Conservation (phyloP, 2,113 vertebrate species). For the Myrmecophaga tridactyla region DNA sequence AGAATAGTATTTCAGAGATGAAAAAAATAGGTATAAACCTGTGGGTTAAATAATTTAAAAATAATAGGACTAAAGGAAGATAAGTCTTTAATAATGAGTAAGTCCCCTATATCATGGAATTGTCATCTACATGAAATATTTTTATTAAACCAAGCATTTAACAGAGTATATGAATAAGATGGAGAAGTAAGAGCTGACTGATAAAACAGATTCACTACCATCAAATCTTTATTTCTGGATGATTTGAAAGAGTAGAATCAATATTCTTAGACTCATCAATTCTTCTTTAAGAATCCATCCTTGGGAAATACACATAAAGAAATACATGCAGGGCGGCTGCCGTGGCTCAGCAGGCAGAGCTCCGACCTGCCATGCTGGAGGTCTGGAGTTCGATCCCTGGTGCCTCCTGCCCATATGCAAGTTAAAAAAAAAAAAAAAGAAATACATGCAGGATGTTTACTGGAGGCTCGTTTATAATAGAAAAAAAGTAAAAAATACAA, state of each 20-base stretch:
- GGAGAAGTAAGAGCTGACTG: neutral
- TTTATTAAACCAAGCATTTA: neutral
- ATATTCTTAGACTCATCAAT: neutral
- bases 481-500: neutral
- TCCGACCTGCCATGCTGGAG: too few species aligned
- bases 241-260: neutral
- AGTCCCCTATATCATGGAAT: neutral
- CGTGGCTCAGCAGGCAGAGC: too few species aligned
- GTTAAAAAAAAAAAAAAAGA: too few species aligned
- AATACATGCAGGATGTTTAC: neutral
- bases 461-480: neutral
- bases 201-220: neutral
- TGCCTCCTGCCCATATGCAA: too few species aligned
- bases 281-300: neutral
- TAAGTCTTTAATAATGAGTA: neutral
- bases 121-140: neutral
- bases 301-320: neutral
- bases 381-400: too few species aligned
- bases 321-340: neutral
- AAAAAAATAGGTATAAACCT: neutral
- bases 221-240: neutral
- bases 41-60: neutral
- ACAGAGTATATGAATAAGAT: neutral
- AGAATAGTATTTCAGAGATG: conserved; percentile 8
- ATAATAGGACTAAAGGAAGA: neutral